phyloP scores from a whole-genome alignment of 2,113 vertebrate species.

The Trematomus loennbergii region DNA sequence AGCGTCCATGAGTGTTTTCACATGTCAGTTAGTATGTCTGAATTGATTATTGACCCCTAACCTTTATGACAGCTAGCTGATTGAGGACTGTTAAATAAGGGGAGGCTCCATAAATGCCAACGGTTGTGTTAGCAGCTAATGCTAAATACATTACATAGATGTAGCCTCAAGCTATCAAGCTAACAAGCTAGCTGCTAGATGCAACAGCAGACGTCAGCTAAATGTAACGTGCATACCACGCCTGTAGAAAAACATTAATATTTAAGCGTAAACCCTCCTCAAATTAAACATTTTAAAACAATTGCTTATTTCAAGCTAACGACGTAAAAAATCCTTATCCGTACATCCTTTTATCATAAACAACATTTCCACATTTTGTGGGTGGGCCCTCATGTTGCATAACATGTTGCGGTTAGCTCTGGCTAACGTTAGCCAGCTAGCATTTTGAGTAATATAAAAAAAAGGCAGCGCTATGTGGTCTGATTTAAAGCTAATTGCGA shows the following conservation, averaged over 20 bases:
- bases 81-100: background rate
- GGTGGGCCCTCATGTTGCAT: constrained; percentile 64
- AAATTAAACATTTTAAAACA: background rate
- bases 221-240: background rate
- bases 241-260: background rate
- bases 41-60: constrained; percentile 23
- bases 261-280: too few relatives aligned
- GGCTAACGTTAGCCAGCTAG: constrained; percentile 27
- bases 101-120: background rate
- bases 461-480: background rate
- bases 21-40: background rate
- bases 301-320: background rate
- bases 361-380: constrained; percentile 34
- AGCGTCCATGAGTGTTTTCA: background rate
- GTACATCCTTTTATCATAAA: background rate
- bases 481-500: background rate
- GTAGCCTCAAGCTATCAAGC: constrained; percentile 42
- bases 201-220: constrained; percentile 37
- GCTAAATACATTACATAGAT: constrained; percentile 42
- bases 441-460: background rate
- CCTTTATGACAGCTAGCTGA: constrained; percentile 25
- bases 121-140: constrained; percentile 48
- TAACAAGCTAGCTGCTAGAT: constrained; percentile 32
- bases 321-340: background rate
- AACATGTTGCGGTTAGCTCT: constrained; percentile 41